Percentiles rank a stretch among this genome's conserved stretches.
These are phyloP conservation scores for Tinamus guttatus DNA, from an alignment of 2,113 vertebrate species.

Conservation along the genomic window DNA sequence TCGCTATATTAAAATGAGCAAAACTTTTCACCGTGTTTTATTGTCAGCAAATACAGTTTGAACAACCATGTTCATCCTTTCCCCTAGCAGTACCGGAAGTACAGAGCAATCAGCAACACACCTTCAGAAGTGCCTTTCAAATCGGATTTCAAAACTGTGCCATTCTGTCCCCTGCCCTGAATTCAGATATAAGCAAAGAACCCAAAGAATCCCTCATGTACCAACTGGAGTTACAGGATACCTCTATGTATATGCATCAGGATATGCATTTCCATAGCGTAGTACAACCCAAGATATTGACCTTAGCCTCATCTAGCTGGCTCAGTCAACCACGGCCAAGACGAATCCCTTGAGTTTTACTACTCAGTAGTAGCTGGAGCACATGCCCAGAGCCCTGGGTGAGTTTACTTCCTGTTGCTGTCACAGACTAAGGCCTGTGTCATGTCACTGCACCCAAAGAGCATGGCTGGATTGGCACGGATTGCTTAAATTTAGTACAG, in stretches of 20 bases:
- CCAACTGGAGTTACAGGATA: not conserved
- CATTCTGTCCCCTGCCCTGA: constrained; percentile 16
- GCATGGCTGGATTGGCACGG: not conserved
- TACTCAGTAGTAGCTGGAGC: not conserved
- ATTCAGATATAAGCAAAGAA: constrained; percentile 33
- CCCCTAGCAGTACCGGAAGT: constrained; percentile 3
- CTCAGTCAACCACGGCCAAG: not conserved
- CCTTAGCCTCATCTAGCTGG: not conserved
- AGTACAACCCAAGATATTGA: not conserved
- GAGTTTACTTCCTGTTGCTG: not conserved
- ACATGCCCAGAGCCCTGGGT: constrained; percentile 1
- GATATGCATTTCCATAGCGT: not conserved
- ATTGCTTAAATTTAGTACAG: constrained; percentile 1
- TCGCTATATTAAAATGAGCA: not conserved
- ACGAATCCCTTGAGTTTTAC: not conserved
- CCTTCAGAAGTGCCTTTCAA: constrained; percentile 36
- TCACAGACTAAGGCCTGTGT: not conserved
- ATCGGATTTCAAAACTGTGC: not conserved
- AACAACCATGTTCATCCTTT: constrained; percentile 17
- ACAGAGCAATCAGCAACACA: constrained; percentile 38
- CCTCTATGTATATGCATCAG: not conserved
- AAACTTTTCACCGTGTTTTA: constrained; percentile 28
- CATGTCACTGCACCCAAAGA: not conserved
- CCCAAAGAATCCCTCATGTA: not conserved
- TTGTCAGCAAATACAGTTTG: constrained; percentile 54